Evolutionary conservation across 2,888 invertebrate genomes (phyloP).

Genomic region (Lasioglossum pauxillum): DNA sequence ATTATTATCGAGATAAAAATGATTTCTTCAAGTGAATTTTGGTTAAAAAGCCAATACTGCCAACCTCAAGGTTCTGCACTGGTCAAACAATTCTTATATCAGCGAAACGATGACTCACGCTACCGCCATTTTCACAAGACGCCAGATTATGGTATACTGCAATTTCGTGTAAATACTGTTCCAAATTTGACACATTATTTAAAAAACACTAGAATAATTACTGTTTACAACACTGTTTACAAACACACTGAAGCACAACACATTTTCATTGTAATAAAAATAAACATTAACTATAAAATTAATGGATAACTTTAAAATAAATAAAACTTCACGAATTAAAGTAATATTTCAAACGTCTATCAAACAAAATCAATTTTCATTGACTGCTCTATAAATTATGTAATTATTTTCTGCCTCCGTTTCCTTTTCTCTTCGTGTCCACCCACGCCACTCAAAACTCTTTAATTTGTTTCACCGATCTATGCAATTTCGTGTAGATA

Average conservation of each 20-base stretch:
- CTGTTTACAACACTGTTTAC: neutral
- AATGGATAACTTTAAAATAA: neutral
- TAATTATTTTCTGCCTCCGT: conserved; percentile 21
- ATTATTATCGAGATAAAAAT: neutral
- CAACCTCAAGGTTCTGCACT: neutral
- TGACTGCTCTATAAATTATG: conserved; percentile 10
- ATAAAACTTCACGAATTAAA: conserved; percentile 15
- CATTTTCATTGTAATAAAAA: neutral
- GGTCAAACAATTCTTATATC: neutral
- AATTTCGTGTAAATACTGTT: neutral
- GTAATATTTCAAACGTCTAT: conserved; percentile 30
- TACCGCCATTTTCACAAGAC: neutral
- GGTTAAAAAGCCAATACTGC: neutral
- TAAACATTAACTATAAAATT: neutral
- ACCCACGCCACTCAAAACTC: neutral
- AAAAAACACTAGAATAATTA: neutral
- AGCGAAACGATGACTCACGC: neutral
- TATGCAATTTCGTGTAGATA: conserved; percentile 32
- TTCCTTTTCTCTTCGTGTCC: neutral
- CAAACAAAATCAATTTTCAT: conserved; percentile 31
- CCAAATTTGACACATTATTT: neutral
- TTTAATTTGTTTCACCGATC: conserved; percentile 34
- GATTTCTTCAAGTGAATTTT: neutral
- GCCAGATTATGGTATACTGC: neutral
- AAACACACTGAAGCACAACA: neutral